Base-by-base conservation (phyloP, 1,140 invertebrate species). In the Pseudomyrmex flavicornis region DNA sequence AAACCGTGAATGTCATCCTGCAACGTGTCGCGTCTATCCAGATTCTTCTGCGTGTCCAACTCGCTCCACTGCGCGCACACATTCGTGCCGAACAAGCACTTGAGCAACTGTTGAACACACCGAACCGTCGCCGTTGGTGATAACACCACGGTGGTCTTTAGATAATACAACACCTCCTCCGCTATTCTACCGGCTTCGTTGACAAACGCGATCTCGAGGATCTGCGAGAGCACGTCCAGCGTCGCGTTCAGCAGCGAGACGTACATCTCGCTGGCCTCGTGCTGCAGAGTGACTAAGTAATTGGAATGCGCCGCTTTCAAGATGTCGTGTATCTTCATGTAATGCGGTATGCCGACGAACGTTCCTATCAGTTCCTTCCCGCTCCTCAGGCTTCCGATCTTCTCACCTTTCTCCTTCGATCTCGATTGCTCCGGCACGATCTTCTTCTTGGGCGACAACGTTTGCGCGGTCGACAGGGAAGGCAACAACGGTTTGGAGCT, bases 1-100 rank as follows among this genome's bases (percentile, higher is more conserved):
- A 94, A 91, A 20, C 90, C 91, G 44, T 89, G 91, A 10, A 88
- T 58, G 4, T 88, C 88, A 2, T 91, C 90, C 63, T 82, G 79
- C 9, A 59, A 13, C 13, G 79, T 54, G 0, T 68, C 72, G 2
- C 61, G 87, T 7, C 90, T 86, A 1, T 92, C 84, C 0, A 87
- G 48, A 65, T 82, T 91, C n/a, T 85, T 91, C 0, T 89, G 79
- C 0, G 86, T 63, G 17, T 89, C 90, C 17, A 94, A 93, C 76
- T 95, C 95, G 2, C 86, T 94, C 93, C 96, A 96, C 44, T 97
- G 96, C n/a, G 95, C 95, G 12, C 95, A 95, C 84, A 98, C 95
- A 90, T 98, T 98, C 0, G 96, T 97, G 1, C 97, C 96, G 94
- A 98, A 98, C 1, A 98, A 93, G 87, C 97, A 97, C 93, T 98